A percentile compares a stretch with the other conserved stretches of the same genome.
These are phyloP conservation scores for Ditylenchus dipsaci DNA, from an alignment of 1,140 invertebrate genomes.

Conservation along the genomic window DNA sequence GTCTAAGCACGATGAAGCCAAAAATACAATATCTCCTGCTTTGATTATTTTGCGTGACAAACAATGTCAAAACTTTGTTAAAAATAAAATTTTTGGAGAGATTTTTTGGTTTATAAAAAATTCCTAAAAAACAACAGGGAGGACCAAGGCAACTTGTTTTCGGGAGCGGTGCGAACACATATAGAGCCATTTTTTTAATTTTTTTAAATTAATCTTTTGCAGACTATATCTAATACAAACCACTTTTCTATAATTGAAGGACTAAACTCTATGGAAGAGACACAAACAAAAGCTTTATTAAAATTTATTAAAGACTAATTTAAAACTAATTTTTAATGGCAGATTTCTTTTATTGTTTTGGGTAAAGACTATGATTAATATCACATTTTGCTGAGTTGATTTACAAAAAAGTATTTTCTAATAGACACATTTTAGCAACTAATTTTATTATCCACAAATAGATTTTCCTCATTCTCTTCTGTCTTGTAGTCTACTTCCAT, in stretches of 20 bases:
- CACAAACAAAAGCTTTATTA: not conserved
- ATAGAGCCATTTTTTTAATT: not conserved
- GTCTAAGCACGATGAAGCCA: too few relatives aligned
- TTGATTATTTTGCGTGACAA: too few relatives aligned
- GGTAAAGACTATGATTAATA: not conserved
- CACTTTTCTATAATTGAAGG: conserved; percentile 7
- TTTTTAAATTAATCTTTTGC: not conserved
- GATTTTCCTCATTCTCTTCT: not conserved
- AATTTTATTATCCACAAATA: too few relatives aligned
- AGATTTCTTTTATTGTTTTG: not conserved
- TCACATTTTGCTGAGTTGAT: not conserved
- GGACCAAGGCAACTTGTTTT: too few relatives aligned
- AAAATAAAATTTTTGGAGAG: too few relatives aligned
- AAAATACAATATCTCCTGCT: too few relatives aligned
- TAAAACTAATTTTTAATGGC: too few relatives aligned
- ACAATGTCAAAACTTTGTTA: too few relatives aligned
- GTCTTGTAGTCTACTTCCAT: not conserved
- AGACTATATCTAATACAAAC: not conserved
- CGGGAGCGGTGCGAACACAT: too few relatives aligned
- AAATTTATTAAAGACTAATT: not conserved
- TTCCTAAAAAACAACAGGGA: too few relatives aligned
- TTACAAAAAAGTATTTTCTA: not conserved
- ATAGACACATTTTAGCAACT: not conserved
- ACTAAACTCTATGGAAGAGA: not conserved
- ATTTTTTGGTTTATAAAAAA: too few relatives aligned